These are phyloP conservation scores for Dendronephthya gigantea DNA, from an alignment of 64 coral and sea anemone species.

Conservation along the genomic window DNA sequence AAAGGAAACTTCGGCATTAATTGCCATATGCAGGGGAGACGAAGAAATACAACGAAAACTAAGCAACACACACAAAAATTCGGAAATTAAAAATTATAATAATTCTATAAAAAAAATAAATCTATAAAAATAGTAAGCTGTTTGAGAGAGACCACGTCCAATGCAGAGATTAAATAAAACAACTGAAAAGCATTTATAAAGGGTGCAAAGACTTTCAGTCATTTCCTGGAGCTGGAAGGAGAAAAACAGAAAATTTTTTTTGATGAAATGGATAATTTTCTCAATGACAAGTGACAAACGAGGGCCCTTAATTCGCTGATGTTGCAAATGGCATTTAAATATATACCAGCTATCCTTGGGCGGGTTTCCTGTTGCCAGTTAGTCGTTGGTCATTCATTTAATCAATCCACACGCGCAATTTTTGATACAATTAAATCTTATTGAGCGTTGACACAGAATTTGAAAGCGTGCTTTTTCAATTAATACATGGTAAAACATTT, in stretches of 20 bases:
- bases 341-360: too few relatives aligned
- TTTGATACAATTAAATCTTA: too few relatives aligned
- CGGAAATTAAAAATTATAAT: neutral
- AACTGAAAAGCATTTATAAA: neutral
- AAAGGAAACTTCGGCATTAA: conserved; percentile 11
- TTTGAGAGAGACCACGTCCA: neutral
- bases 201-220: neutral
- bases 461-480: too few relatives aligned
- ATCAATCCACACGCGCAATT: too few relatives aligned
- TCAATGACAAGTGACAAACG: neutral
- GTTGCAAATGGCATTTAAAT: neutral
- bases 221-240: neutral
- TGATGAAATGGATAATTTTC: neutral
- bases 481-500: too few relatives aligned
- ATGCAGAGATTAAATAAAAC: neutral
- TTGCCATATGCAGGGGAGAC: conserved; percentile 8
- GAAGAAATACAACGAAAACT: conserved; percentile 22
- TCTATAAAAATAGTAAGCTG: neutral
- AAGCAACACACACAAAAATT: too few relatives aligned
- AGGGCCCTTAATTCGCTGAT: too few relatives aligned
- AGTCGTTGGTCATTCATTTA: too few relatives aligned
- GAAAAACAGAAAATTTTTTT: neutral
- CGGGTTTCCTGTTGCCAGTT: too few relatives aligned
- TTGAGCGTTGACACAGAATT: too few relatives aligned
- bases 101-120: neutral